phyloP scores from a whole-genome alignment of 2,113 vertebrate species.

The Megaptera novaeangliae region DNA sequence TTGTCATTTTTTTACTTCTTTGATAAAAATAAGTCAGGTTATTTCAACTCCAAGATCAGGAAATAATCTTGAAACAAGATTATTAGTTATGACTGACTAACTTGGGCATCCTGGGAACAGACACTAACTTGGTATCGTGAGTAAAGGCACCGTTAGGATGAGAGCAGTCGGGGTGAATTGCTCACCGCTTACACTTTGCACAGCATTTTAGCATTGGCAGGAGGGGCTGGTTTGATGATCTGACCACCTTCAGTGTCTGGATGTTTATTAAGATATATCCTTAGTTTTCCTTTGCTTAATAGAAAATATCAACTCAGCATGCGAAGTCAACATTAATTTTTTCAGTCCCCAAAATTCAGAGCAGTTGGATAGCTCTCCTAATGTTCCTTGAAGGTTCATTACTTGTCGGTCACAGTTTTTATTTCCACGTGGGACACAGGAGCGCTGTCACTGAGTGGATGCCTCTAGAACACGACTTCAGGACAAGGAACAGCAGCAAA shows the following conservation, averaged over 20 bases:
- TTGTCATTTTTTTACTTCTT: background rate
- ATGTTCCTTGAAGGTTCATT: no score
- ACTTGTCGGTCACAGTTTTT: background rate
- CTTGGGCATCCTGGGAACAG: background rate
- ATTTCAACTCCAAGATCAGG: background rate
- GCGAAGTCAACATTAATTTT: background rate
- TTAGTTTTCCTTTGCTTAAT: background rate
- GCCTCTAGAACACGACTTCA: background rate
- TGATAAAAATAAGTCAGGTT: background rate
- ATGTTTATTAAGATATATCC: background rate
- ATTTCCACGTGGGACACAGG: no score
- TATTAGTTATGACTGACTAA: background rate
- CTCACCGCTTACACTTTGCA: fast-evolving
- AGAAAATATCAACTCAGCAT: background rate
- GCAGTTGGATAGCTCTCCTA: background rate
- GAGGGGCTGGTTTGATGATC: background rate
- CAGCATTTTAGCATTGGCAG: fast-evolving
- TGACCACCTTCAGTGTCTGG: background rate
- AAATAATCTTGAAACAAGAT: background rate
- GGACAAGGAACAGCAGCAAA: fast-evolving
- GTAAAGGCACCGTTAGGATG: fast-evolving
- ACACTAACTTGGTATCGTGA: fast-evolving
- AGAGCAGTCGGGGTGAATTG: fast-evolving
- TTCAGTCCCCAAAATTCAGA: background rate
- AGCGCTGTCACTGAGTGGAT: background rate